Base-by-base conservation (phyloP, 2,113 vertebrate species). In the Hippocampus mohnikei region DNA sequence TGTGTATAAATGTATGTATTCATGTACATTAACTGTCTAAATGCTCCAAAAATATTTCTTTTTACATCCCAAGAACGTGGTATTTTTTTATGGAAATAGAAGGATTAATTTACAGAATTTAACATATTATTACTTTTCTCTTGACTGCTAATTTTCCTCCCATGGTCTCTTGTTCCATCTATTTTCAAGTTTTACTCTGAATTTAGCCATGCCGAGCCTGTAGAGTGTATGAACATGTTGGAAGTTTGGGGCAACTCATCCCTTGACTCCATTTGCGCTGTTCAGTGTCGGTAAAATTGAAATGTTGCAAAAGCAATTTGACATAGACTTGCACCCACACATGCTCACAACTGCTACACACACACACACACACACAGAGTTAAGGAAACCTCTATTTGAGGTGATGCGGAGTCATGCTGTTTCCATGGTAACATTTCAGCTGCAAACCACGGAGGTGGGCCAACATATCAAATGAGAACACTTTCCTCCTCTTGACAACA, bases 361-460 rank as follows among this genome's bases (percentile, higher is more conserved):
- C 63, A 67, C 25, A 65, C 52, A 63, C 37, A 25, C 20, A 67
- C 29, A 65, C 52, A 60, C 12, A 67, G 78, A 78, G 72, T 74
- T 78, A 61, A 73, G 80, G 79, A 89, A 90, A 91, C 83, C 88
- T 90, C 73, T 79, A 85, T 84, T 87, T 83, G 83, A 86, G 86
- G 85, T 87, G 83, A 88, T 87, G 81, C 85, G 88, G 86, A 90
- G 88, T 88, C 87, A 89, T 86, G 81, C 89, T 87, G 90, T 91
- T 91, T 89, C 90, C 87, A 91, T 91, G 87, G 88, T 79, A 88
- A 91, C 90, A 63, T 83, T 79, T 66, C 76, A 82, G 74, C 78
- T 86, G 81, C 64, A 48, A 84, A 84, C 87, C 79, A 82, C 84
- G 79, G 60, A 87, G 82, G 83, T 83, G 79, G 87, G 66, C 82